Evolutionary conservation across 2,888 invertebrate genomes (phyloP).

Genomic region (Caenorhabditis panamensis): DNA sequence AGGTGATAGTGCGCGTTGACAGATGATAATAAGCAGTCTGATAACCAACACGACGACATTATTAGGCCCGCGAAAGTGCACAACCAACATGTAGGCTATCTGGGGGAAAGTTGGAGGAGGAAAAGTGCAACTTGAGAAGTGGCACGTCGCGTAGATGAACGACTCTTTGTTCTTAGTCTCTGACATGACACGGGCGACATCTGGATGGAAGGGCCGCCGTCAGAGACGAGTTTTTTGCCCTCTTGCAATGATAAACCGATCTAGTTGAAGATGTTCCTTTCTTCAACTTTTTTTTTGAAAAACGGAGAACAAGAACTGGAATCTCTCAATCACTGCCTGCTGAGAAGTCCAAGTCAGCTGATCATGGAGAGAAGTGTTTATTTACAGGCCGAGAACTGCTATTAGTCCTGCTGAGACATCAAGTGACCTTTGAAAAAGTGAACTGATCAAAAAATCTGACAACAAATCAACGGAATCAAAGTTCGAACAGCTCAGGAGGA

Average conservation of each 20-base stretch:
- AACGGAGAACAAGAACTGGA: too few species aligned
- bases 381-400: neutral
- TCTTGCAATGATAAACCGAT: conserved; percentile 19
- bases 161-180: conserved; percentile 39
- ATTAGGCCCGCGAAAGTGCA: neutral
- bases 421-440: neutral
- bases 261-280: neutral
- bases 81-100: neutral
- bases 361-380: neutral
- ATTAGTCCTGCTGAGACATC: neutral
- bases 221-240: conserved; percentile 40
- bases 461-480: neutral
- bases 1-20: conserved; percentile 6
- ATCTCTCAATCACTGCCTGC: too few species aligned
- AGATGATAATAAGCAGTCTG: conserved; percentile 13
- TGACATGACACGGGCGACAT: neutral
- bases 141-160: conserved; percentile 1
- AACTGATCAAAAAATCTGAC: neutral
- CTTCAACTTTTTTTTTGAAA: neutral
- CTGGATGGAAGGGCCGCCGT: neutral
- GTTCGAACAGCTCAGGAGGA: neutral
- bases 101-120: neutral
- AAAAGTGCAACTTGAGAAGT: neutral
- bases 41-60: conserved; percentile 49
- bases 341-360: conserved; percentile 1